A percentile compares a stretch with the other conserved stretches of the same genome.
Evolutionary conservation across 2,797 vertebrate species (phyloP).

Genomic region (Buceros bicornis): DNA sequence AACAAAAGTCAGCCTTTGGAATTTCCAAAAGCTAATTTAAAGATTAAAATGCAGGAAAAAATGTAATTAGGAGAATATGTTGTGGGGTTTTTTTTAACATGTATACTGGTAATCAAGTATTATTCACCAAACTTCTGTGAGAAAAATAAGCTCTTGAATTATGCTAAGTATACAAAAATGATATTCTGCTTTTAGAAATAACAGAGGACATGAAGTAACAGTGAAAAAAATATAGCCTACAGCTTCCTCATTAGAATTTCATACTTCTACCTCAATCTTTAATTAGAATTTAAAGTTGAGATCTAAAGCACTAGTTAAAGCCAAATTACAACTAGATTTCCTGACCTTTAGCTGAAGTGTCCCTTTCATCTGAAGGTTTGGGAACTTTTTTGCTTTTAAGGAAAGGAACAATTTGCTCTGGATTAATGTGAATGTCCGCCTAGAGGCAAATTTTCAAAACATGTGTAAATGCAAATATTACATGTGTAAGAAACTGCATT

Average conservation of each 20-base stretch:
- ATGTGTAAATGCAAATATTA: slow-evolving; percentile 10
- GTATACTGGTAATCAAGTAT: not conserved
- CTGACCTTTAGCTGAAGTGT: slow-evolving; percentile 40
- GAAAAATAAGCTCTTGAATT: not conserved
- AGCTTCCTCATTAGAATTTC: slow-evolving; percentile 40
- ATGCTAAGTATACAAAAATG: not conserved
- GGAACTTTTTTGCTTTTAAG: not conserved
- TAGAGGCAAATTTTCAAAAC: slow-evolving; percentile 12
- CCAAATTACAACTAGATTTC: slow-evolving; percentile 41
- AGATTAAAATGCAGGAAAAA: not conserved
- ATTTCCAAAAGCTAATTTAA: not conserved
- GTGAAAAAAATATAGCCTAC: not conserved
- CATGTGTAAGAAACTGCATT: not conserved
- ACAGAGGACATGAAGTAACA: not conserved
- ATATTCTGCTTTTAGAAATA: slow-evolving; percentile 11
- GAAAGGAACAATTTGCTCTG: slow-evolving; percentile 26
- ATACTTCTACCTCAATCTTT: slow-evolving; percentile 33
- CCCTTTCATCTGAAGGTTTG: slow-evolving; percentile 28
- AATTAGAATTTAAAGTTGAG: slow-evolving; percentile 57
- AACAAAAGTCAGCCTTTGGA: not conserved
- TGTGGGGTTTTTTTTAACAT: not conserved
- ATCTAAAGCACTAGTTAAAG: slow-evolving; percentile 35
- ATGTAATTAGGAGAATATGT: not conserved
- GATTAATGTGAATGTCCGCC: not conserved
- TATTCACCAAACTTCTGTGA: not conserved